Evolutionary conservation across 2,113 vertebrate species (phyloP), one percentile per base, ranked within the genome.

Genomic region (Phrynosoma blainvillii): DNA sequence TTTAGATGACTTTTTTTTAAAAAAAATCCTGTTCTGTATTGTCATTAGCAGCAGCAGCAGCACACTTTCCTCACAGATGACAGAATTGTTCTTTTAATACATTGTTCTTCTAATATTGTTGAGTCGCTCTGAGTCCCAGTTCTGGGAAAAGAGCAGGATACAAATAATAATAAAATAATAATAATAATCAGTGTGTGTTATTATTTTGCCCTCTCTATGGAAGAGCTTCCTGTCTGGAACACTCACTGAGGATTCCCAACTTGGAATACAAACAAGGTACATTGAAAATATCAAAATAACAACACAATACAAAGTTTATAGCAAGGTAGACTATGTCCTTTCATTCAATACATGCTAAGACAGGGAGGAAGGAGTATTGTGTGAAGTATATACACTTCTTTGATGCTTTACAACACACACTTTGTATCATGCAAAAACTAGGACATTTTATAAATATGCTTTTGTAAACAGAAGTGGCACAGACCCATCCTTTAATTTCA

Each of bases 391-490:
- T 0, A 84, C 87, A 85, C 27, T 89, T 66, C 86, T 21, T 27
- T 12, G 27, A 32, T 32, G 71, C n/a, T 59, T 9, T 25, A 21
- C 30, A 10, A 32, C 8, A 23, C 16, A 80, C 5, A 79, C 21
- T 80, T 89, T 86, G 75, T 91, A 36, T 62, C 83, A 82, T 0
- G 0, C 71, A 89, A 84, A 89, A 90, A 71, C 70, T 84, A 3
- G 4, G 2, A 4, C 18, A 25, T 75, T 76, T 47, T 80, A 83
- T 87, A 76, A 89, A 71, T 11, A 81, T 59, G 3, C 27, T 62
- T 90, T 90, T 92, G 82, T 71, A 92, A 74, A 91, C 91, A 79
- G 80, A 92, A 91, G 82, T 18, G 30, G 65, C 25, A 52, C 65
- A 83, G 42, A 83, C 16, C 27, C 27, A 71, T 52, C 42, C 13